These are phyloP conservation scores for Tridacna gigas DNA, from an alignment of 2,888 invertebrate species.

Conservation along the genomic window DNA sequence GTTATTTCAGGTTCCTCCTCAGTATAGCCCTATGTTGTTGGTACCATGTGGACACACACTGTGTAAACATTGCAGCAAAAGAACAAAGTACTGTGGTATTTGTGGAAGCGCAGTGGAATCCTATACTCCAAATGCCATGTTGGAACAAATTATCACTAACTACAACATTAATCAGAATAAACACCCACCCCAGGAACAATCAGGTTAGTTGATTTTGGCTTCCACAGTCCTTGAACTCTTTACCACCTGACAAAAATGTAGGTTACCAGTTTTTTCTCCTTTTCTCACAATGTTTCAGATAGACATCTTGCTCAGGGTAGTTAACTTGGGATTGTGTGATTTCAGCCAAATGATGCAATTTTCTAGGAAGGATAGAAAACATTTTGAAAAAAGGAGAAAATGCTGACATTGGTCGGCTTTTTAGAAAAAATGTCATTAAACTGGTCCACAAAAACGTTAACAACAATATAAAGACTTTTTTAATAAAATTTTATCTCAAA, in stretches of 20 bases:
- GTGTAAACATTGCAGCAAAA: constrained; percentile 66
- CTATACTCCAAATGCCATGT: constrained; percentile 68
- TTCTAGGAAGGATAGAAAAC: too few species aligned
- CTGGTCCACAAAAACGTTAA: too few species aligned
- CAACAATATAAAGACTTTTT: too few species aligned
- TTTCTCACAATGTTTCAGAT: background rate
- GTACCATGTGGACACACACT: constrained; percentile 77
- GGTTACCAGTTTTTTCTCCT: background rate
- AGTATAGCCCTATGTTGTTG: constrained; percentile 68
- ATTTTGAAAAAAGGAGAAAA: too few species aligned
- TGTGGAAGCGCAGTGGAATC: constrained; percentile 69
- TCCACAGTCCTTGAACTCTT: background rate
- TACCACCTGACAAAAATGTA: background rate
- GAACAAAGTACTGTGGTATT: constrained; percentile 66
- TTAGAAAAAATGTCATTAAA: too few species aligned
- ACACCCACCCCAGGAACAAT: background rate
- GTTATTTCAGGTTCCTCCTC: constrained; percentile 62
- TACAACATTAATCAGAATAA: constrained; percentile 49
- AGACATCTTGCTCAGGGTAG: too few species aligned
- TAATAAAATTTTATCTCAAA: too few species aligned
- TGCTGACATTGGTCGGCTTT: too few species aligned
- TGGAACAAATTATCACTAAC: constrained; percentile 71
- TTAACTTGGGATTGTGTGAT: too few species aligned
- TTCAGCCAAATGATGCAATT: too few species aligned
- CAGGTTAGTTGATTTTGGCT: background rate